These are phyloP conservation scores for Falco naumanni DNA, from an alignment of 2,797 vertebrate species.

Conservation along the genomic window DNA sequence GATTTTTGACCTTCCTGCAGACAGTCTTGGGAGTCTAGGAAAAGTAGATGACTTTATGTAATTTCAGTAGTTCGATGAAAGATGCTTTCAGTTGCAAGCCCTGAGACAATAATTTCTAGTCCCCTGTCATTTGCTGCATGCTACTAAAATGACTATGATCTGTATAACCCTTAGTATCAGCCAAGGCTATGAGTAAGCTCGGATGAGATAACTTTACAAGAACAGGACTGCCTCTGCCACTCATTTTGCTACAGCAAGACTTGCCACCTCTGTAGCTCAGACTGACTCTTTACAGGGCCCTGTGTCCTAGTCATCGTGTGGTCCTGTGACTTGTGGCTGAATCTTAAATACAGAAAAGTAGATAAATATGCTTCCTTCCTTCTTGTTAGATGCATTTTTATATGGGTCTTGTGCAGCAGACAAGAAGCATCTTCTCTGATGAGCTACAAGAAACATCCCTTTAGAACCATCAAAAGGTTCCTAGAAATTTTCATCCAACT, in stretches of 20 bases:
- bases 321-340: background rate
- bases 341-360: background rate
- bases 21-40: background rate
- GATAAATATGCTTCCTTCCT: background rate
- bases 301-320: background rate
- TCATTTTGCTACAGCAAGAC: background rate
- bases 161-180: background rate
- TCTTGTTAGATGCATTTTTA: background rate
- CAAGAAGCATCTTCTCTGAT: background rate
- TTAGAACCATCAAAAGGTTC: background rate
- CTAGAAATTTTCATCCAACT: background rate
- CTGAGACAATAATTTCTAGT: background rate
- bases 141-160: background rate
- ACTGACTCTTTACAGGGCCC: background rate
- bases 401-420: background rate
- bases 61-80: slow-evolving; percentile 36
- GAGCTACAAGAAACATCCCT: background rate
- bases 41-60: background rate
- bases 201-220: background rate
- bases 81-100: background rate
- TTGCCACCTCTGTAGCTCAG: background rate
- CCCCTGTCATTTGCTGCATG: background rate
- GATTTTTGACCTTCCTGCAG: background rate
- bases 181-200: background rate
- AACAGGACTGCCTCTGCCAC: background rate